These are phyloP conservation scores for Eupeodes luniger DNA, from an alignment of 2,888 invertebrate species.

Conservation along the genomic window DNA sequence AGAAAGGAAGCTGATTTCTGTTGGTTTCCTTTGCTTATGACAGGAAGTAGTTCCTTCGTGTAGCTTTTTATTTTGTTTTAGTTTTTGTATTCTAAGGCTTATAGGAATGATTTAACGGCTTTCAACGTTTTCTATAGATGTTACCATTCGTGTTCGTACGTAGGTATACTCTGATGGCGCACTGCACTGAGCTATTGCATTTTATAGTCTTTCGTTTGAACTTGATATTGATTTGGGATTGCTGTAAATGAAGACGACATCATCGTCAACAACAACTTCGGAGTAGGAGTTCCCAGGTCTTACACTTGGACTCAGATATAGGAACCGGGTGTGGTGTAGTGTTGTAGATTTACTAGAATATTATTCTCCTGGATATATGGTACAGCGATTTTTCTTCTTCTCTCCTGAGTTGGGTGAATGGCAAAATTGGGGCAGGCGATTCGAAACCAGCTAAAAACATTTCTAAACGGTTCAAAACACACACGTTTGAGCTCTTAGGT, in stretches of 20 bases:
- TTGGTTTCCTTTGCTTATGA: conserved; percentile 64
- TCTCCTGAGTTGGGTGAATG: no score
- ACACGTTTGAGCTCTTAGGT: no score
- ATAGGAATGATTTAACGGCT: conserved; percentile 39
- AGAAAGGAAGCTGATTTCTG: conserved; percentile 63
- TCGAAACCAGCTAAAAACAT: no score
- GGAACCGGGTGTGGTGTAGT: no score
- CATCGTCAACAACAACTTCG: no score
- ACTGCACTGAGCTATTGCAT: neutral
- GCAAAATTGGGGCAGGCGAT: no score
- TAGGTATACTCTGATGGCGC: neutral
- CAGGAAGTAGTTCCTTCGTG: conserved; percentile 63
- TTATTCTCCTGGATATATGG: no score
- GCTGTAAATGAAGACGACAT: conserved; percentile 29
- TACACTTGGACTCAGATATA: neutral
- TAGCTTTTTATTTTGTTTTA: neutral
- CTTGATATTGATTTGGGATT: conserved; percentile 67
- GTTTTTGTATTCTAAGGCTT: conserved; percentile 11
- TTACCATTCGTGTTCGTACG: no score
- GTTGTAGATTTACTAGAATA: no score
- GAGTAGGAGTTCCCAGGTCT: neutral
- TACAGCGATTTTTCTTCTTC: no score
- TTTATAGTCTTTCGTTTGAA: conserved; percentile 41
- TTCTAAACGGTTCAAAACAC: no score
- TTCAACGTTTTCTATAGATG: conserved; percentile 18